Percentiles rank a stretch among this genome's conserved stretches.
Conservation (phyloP, 2,113 vertebrate genomes). For the Sander lucioperca region DNA sequence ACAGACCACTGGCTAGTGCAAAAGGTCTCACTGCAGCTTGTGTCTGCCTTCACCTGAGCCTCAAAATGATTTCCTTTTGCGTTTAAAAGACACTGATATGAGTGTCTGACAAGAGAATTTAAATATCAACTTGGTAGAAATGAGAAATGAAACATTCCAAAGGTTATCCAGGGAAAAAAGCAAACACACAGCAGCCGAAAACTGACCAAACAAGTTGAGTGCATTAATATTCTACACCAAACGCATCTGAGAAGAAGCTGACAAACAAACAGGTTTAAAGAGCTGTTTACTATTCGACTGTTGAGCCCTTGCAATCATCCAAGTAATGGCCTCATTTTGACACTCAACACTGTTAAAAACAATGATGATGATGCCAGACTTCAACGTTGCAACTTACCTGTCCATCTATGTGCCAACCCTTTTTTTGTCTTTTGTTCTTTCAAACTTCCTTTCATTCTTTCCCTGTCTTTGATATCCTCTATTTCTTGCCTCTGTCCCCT, state of each 20-base stretch:
- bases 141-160: conserved; percentile 32
- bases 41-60: conserved; percentile 39
- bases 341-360: conserved; percentile 19
- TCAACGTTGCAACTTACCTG: conserved; percentile 57
- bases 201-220: conserved; percentile 20
- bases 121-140: conserved; percentile 44
- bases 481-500: conserved; percentile 25
- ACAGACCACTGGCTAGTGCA: conserved; percentile 29
- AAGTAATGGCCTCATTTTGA: conserved; percentile 37
- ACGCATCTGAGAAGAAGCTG: conserved; percentile 17
- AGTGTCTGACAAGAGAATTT: conserved; percentile 11
- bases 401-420: conserved; percentile 51
- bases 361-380: conserved; percentile 26
- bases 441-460: conserved; percentile 66
- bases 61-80: conserved; percentile 20
- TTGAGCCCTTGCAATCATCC: conserved; percentile 34
- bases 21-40: conserved; percentile 44
- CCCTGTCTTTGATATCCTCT: conserved; percentile 59
- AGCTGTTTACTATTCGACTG: conserved; percentile 42
- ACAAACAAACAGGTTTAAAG: conserved; percentile 48
- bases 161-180: conserved; percentile 33
- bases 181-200: conserved; percentile 3
- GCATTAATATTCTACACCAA: conserved; percentile 35
- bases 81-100: conserved; percentile 14
- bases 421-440: conserved; percentile 66